Base-by-base conservation (phyloP, 2,113 vertebrate genomes). In the Microcebus tavaratra region DNA sequence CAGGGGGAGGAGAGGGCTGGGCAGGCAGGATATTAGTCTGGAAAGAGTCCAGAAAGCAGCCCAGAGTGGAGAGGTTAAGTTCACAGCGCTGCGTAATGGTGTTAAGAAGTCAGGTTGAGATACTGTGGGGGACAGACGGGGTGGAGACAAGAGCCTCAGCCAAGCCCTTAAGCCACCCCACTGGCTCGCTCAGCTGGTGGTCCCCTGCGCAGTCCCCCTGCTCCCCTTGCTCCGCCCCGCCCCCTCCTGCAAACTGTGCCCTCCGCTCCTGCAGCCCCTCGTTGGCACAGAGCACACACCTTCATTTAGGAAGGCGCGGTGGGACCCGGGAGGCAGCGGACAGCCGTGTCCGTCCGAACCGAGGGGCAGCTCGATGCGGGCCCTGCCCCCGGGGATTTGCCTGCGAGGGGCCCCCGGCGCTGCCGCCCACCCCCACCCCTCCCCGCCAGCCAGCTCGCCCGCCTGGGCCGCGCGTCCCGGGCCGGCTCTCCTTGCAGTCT, bases 401-500 rank as follows among this genome's bases (percentile, higher is more conserved):
- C 17, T 4, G 0, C 2, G 20, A 72, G 50, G 29, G 9, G 61
- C 25, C 25, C 18, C 20, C 55, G 25, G 25, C 75, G 29, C 14
- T n/a, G 29, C 65, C 31, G 13, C 65, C 61, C 61, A 8, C 45
- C 50, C 36, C 14, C 61, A 11, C 18, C 8, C 53, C 53, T 18
- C 15, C 50, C 50, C 59, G 59, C 59, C 25, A 25, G 25, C 59
- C 59, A 12, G 59, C 59, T 29, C 25, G 25, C 25, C 4, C 3
- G 25, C 25, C 4, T 1, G 61, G 9, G 9, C 61, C 4, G 25
- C 25, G 45, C 34, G 1, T 31, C n/a, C 31, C 1, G 2, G 48
- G 29, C 50, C 6, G 2, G 12, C n/a, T 34, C 20, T 61, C 59
- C 88, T 65, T 97, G 97, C 91, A 97, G 76, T 98, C 31, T 17